Percentiles rank a stretch among this genome's conserved stretches.
phyloP scores from a whole-genome alignment of 2,888 invertebrate species.

The Cosmorhoe ocellata region DNA sequence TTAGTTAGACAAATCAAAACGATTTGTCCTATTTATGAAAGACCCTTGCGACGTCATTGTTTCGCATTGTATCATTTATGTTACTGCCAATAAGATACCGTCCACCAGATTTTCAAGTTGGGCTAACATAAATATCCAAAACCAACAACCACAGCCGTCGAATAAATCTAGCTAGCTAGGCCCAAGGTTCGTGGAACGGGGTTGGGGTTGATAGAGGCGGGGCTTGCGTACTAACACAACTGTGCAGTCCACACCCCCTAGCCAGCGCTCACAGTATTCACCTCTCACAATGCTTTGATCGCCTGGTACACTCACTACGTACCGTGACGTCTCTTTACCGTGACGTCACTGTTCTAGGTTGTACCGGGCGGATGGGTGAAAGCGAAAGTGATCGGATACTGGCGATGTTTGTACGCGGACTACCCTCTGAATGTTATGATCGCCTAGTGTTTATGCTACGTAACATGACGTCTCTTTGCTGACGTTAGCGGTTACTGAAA shows the following conservation, averaged over 20 bases:
- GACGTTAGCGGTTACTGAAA: slow-evolving; percentile 1
- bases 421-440: background rate
- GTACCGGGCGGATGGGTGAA: background rate
- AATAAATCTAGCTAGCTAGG: too few species aligned
- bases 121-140: too few species aligned
- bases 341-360: slow-evolving; percentile 8
- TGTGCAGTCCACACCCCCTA: background rate
- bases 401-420: background rate
- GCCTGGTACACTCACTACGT: slow-evolving; percentile 9
- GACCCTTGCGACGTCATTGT: too few species aligned
- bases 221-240: background rate
- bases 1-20: too few species aligned
- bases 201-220: slow-evolving; percentile 1
- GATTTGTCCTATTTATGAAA: too few species aligned
- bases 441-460: slow-evolving; percentile 10
- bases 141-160: too few species aligned
- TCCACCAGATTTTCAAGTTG: too few species aligned
- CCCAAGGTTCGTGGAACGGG: too few species aligned
- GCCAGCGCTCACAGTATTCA: background rate
- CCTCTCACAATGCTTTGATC: slow-evolving; percentile 1
- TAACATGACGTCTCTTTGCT: slow-evolving; percentile 12
- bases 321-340: slow-evolving; percentile 2
- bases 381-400: background rate
- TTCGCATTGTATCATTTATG: too few species aligned
- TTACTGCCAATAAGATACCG: too few species aligned